Evolutionary conservation across 2,888 invertebrate genomes (phyloP), one percentile per base, ranked within the genome.

Genomic region (Oligia strigilis): DNA sequence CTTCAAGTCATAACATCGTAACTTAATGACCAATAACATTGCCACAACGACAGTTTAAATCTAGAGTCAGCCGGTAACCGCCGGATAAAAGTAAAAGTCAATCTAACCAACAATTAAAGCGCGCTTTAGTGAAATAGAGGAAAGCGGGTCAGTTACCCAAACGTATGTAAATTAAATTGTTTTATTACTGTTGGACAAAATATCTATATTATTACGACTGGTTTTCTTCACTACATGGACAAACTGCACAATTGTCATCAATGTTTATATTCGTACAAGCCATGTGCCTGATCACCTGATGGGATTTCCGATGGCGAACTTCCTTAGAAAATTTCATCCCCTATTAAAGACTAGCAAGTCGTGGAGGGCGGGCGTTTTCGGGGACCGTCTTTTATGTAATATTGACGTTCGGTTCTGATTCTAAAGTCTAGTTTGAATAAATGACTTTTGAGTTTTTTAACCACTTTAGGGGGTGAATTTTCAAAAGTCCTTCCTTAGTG

Each of bases 71-170:
- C 77, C n/a, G 19, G 64, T 71, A 80, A 81, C 49, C 29, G 43
- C 13, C 40, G 70, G 83, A 77, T 84, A 86, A 86, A 88, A 89
- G 87, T 88, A 84, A 89, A 88, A 88, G 87, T 90, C 75, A 86
- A 78, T 81, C 71, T 82, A 70, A 79, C 60, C 62, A 71, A 83
- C 82, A 81, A 89, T 88, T 88, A 88, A 87, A 78, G n/a, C 77
- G n/a, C 29, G 80, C n/a, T 77, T 74, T 58, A 77, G 65, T 75
- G 82, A 77, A 84, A 86, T 80, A 79, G 80, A 81, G 46, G 88
- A 89, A 89, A 88, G 90, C 76, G 86, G 82, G 79, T 77, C 81
- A 55, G 72, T 83, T 80, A 80, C 86, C 29, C 14, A 75, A 82
- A 88, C 72, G 75, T 78, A 81, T 84, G 89, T 58, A 69, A 76